phyloP scores from a whole-genome alignment of 1,140 invertebrate genomes.

The Sinonovacula constricta region DNA sequence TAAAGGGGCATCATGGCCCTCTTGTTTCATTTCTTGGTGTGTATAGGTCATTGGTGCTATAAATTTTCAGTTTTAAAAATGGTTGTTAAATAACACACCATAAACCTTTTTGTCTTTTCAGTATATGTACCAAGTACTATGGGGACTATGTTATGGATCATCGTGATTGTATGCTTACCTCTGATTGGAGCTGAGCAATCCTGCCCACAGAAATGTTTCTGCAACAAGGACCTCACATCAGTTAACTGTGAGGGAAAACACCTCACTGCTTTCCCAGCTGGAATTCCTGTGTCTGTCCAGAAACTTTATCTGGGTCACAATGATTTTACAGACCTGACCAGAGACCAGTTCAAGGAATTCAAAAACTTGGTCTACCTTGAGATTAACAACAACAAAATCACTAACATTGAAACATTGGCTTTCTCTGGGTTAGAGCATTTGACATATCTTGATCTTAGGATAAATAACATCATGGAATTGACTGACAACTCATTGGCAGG shows the following conservation, averaged over 20 bases:
- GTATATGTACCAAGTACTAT: background rate
- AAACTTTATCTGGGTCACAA: conserved; percentile 63
- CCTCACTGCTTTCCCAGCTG: conserved; percentile 49
- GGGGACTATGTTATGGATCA: background rate
- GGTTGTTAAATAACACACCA: too few relatives aligned
- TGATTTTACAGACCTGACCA: conserved; percentile 34
- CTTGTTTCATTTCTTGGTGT: too few relatives aligned
- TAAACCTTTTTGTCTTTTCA: background rate
- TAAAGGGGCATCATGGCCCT: too few relatives aligned
- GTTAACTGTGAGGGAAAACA: conserved; percentile 65
- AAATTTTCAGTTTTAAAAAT: too few relatives aligned
- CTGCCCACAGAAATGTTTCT: conserved; percentile 62
- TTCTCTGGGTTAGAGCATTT: conserved; percentile 48
- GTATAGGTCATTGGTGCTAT: too few relatives aligned
- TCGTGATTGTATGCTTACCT: background rate
- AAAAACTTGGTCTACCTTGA: conserved; percentile 52
- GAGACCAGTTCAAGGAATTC: conserved; percentile 30
- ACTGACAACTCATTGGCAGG: conserved; percentile 49
- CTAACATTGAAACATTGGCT: conserved; percentile 31
- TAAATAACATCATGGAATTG: conserved; percentile 52
- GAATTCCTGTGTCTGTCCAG: conserved; percentile 56
- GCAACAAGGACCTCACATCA: conserved; percentile 55
- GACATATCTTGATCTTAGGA: conserved; percentile 31
- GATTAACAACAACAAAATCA: conserved; percentile 52
- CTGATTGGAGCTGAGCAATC: background rate